Base-by-base conservation (phyloP, 2,888 invertebrate species). In the Diplolepis rosae region DNA sequence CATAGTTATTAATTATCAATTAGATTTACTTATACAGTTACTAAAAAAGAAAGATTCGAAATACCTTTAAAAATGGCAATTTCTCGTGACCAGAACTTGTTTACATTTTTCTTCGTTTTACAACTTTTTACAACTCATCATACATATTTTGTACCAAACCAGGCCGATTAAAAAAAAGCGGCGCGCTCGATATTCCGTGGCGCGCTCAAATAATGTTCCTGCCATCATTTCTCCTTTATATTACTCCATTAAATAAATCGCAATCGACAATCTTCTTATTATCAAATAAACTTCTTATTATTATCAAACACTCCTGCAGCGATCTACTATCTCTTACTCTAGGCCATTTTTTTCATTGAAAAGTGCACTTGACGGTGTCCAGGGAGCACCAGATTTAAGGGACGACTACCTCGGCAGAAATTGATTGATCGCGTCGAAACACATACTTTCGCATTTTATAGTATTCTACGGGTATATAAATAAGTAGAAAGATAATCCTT, bases 341-440 rank as follows among this genome's bases (percentile, higher is more conserved):
- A 87, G 86, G 87, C 87, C 87, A 86, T 86, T 85, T 86, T 78
- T 85, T 85, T 84, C 82, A 80, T 85, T 45, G 79, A 83, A 86
- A 87, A 87, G 87, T 87, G 87, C 87, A 87, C 87, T 87, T 87
- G 83, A 83, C 87, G 87, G 87, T 87, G 87, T 87, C 84, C 84
- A 85, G 81, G 82, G 87, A 87, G 85, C 87, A 87, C 87, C 87
- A 87, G 84, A 83, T 82, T 84, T 81, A 82, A 83, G 82, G 83
- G 82, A 83, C 82, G 79, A 84, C 85, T 84, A 85, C 86, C 84
- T 85, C 83, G 85, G 86, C 87, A 87, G 87, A 87, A 80, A 87
- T 84, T 87, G 85, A 87, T 82, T 79, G 75, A 79, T 83, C 77
- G 79, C 79, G 77, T 79, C 80, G 81, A 80, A 80, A 82, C n/a